Base-by-base conservation (phyloP, 2,888 invertebrate species). In the Melieria crassipennis region DNA sequence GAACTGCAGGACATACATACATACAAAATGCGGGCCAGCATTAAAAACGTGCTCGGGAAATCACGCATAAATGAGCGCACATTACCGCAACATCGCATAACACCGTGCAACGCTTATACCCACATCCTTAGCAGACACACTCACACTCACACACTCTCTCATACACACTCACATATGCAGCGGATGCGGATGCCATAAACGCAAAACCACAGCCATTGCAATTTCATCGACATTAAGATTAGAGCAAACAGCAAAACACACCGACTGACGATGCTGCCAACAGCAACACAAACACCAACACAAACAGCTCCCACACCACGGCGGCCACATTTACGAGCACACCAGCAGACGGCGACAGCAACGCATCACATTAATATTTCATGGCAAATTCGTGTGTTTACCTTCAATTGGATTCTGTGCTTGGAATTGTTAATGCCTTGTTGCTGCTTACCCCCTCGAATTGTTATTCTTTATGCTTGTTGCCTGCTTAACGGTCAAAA, bases 351-450 rank as follows among this genome's bases (percentile, higher is more conserved):
- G 75, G 76, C 74, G 72, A 75, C 30, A 72, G 73, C 69, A 73
- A 69, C 57, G 78, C 64, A 79, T 78, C 78, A 79, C 75, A 80
- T 81, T 80, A 80, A 81, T 80, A 81, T 80, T 81, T 79, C 78
- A 80, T 80, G 79, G 79, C 75, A 77, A 78, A 79, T 80, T 79
- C 79, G 78, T 80, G 78, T 80, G 78, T 80, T 81, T 79, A 79
- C 79, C 81, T 78, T 77, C 79, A 80, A 80, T 81, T 79, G 80
- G 80, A 79, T 80, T 81, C 74, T 81, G 80, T 81, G 81, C 73
- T 76, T 70, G 76, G 81, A 80, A 81, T 81, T 78, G 68, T 30
- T 72, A 75, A 75, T 73, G 56, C 47, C 13, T 16, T 11, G n/a
- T 52, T 11, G 52, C 52, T 52, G 9, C 5, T 5, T 52, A 65